Evolutionary conservation across 2,797 vertebrate genomes (phyloP).

Genomic region (Eupleurogrammus muticus): DNA sequence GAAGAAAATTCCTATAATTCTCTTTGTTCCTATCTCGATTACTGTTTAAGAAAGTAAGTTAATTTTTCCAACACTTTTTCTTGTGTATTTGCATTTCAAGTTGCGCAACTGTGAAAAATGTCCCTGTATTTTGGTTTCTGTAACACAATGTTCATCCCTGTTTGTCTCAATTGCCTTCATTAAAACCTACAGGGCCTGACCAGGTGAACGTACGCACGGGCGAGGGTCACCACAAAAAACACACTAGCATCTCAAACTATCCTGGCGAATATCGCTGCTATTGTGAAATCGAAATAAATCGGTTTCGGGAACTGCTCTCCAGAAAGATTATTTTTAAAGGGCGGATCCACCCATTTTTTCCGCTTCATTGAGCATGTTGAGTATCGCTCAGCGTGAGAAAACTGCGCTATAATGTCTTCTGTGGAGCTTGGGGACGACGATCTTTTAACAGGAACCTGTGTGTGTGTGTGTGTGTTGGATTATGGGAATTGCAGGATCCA

Average conservation of each 20-base stretch:
- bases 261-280: neutral
- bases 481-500: neutral
- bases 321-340: neutral
- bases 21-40: constrained; percentile 27
- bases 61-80: constrained; percentile 1
- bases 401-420: neutral
- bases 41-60: constrained; percentile 20
- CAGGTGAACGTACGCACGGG: constrained; percentile 59
- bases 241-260: neutral
- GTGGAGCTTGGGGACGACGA: neutral
- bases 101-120: constrained; percentile 38
- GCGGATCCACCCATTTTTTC: neutral
- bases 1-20: constrained; percentile 34
- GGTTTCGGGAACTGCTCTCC: neutral
- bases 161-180: constrained; percentile 60
- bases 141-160: constrained; percentile 4
- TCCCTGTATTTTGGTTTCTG: constrained; percentile 28
- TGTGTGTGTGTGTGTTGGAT: neutral
- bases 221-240: constrained; percentile 30
- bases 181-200: constrained; percentile 47
- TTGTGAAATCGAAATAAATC: neutral
- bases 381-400: neutral
- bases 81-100: constrained; percentile 9
- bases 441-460: neutral
- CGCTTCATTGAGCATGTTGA: too few species aligned